Evolutionary conservation across 1,140 invertebrate genomes (phyloP), one percentile per base, ranked within the genome.

Genomic region (Dolichoris vasculosae): DNA sequence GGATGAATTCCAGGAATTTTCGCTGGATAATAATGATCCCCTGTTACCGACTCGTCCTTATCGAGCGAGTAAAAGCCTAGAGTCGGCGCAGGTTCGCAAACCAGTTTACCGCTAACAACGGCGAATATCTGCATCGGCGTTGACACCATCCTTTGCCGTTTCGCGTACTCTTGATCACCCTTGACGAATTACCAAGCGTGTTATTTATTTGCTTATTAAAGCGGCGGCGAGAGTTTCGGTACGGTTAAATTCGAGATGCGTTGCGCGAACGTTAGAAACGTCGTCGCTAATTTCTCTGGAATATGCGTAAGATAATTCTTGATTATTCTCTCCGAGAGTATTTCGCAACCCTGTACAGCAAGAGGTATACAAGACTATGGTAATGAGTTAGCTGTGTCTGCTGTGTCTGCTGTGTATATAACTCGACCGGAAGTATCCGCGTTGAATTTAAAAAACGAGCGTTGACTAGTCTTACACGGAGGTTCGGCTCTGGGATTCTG

Each of bases 401-500:
- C 0, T 59, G 13, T 26, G 26, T 23, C 43, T n/a, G 32, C 32
- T 32, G 4, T 17, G 23, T n/a, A 38, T 69, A 69, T 17, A 69
- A 35, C 35, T 20, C 15, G 35, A 17, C 15, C 30, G 67, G 67
- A 69, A 69, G 32, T 69, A 4, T 9, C 67, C 32, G 32, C 30
- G 13, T 6, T 38, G 67, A 69, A 69, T 69, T n/a, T 69, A 38
- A 69, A 67, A 35, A 32, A 13, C 30, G 35, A 67, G 63, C 6
- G 63, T 13, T 30, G n/a, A 17, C 63, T 67, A 59, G 23, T 59
- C 55, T 59, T 59, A 38, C 7, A 38, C 67, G 67, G 20, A 43
- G 69, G 17, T 71, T 71, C 26, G 38, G 69, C 69, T 32, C 23
- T 40, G n/a, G 43, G 40, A 73, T n/a, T 73, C 69, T 73, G 67